Percentiles rank a stretch among this genome's conserved stretches.
Conservation (phyloP, 2,888 invertebrate genomes). For the Elgonia sp. region DNA sequence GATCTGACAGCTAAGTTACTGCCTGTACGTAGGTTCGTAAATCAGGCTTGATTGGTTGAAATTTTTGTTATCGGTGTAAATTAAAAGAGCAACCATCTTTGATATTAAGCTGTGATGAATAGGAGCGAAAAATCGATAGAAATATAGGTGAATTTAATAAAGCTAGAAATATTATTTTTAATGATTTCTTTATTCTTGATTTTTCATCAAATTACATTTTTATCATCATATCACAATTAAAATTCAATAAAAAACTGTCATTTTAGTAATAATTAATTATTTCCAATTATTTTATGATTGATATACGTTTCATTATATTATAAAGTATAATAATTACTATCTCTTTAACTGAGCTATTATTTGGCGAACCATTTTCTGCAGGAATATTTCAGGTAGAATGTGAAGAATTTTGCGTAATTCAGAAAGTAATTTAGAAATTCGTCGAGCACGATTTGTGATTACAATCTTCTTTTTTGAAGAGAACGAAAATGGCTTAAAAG, state of each 20-base stretch:
- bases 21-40: constrained; percentile 57
- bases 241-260: no score
- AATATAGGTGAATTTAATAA: no score
- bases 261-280: no score
- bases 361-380: background rate
- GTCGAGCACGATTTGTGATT: constrained; percentile 1
- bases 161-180: no score
- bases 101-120: no score
- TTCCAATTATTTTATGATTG: no score
- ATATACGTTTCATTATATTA: no score
- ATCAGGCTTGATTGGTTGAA: constrained; percentile 60
- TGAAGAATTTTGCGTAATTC: background rate
- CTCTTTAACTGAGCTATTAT: background rate
- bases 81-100: background rate
- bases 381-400: background rate
- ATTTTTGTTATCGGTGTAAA: constrained; percentile 3
- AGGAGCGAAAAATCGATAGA: no score
- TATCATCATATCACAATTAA: no score
- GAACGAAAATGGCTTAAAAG: constrained; percentile 21
- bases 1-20: constrained; percentile 61
- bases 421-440: constrained; percentile 38
- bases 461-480: background rate
- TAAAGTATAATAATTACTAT: background rate
- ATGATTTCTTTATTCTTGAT: no score
- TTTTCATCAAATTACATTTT: background rate